Evolutionary conservation across 2,888 invertebrate species (phyloP).

Genomic region (Oligia latruncula): DNA sequence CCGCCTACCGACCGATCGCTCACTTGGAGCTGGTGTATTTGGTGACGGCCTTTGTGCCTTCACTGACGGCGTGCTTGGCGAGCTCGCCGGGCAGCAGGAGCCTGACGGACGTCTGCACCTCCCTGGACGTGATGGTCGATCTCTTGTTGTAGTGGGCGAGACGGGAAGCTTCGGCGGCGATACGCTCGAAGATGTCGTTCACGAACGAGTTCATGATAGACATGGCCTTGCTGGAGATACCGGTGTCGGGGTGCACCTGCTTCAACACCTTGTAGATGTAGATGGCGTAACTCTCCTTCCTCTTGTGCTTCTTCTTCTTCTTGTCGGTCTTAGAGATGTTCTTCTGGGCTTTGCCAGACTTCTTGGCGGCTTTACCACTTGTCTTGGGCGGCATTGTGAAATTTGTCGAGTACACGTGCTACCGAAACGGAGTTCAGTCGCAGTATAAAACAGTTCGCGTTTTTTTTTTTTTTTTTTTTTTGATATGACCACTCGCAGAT

Average conservation of each 20-base stretch:
- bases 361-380: slow-evolving; percentile 85
- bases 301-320: slow-evolving; percentile 89
- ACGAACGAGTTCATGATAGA: slow-evolving; percentile 93
- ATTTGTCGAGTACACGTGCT: neutral
- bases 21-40: no score
- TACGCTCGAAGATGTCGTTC: slow-evolving; percentile 93
- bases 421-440: slow-evolving; percentile 23
- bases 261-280: slow-evolving; percentile 92
- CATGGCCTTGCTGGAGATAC: slow-evolving; percentile 90
- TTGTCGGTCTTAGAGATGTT: slow-evolving; percentile 90
- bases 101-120: no score
- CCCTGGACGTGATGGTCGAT: no score
- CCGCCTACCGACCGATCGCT: no score
- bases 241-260: slow-evolving; percentile 92
- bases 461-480: no score
- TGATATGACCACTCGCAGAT: no score
- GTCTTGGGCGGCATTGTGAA: slow-evolving; percentile 76
- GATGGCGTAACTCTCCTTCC: slow-evolving; percentile 90
- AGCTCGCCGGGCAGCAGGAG: no score
- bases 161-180: no score
- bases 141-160: no score
- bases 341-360: slow-evolving; percentile 90
- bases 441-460: slow-evolving; percentile 46
- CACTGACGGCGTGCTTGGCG: no score
- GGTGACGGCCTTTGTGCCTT: no score